A percentile compares a stretch with the other conserved stretches of the same genome.
These are phyloP conservation scores for Calyptomena viridis DNA, from an alignment of 2,113 vertebrate species.

Conservation along the genomic window DNA sequence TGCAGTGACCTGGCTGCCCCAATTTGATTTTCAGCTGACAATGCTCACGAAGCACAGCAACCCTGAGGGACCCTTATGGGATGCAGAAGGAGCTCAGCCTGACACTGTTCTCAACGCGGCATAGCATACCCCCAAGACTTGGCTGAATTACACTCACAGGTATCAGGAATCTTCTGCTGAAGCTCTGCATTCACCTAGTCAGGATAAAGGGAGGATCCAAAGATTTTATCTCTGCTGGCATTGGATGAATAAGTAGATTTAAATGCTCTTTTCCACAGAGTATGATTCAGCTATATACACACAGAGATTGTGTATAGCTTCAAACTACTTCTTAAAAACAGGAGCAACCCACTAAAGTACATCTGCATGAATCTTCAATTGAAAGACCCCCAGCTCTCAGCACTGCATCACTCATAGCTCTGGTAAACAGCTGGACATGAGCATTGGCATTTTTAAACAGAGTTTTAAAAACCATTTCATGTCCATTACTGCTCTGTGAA, in stretches of 20 bases:
- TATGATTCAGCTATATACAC: neutral
- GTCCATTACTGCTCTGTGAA: neutral
- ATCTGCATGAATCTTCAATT: neutral
- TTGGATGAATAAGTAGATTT: neutral
- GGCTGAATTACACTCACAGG: neutral
- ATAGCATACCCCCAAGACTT: accelerated
- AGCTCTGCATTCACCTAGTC: neutral
- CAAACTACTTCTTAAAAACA: neutral
- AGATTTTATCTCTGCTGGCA: neutral
- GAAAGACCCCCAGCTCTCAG: neutral
- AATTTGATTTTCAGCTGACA: neutral
- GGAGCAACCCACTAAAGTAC: neutral
- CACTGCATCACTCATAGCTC: neutral
- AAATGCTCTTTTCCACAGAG: neutral
- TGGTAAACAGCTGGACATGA: neutral
- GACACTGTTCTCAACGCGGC: neutral
- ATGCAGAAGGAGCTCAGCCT: neutral
- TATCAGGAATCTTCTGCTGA: neutral
- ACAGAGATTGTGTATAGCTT: too few species aligned
- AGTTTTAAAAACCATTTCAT: neutral
- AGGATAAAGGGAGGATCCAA: neutral
- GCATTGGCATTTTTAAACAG: neutral
- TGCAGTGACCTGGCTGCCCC: neutral
- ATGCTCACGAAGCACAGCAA: neutral
- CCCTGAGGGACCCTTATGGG: neutral